phyloP scores from a whole-genome alignment of 2,797 vertebrate species.

The Enteromius treurensis region DNA sequence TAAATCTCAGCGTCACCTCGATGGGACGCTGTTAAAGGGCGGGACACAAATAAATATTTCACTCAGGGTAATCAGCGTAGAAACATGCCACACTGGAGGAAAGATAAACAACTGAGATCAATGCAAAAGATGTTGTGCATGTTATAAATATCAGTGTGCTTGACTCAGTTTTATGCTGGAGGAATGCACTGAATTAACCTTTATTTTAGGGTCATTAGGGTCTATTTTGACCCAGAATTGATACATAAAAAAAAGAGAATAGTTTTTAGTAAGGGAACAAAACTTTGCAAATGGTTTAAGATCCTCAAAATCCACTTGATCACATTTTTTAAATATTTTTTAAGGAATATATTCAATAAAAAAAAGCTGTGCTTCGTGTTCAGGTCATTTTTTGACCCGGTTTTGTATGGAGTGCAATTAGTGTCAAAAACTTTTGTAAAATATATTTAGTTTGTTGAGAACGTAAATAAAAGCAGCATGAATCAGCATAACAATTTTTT shows the following conservation, averaged over 20 bases:
- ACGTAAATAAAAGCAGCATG: not conserved
- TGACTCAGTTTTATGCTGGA: too few relatives aligned
- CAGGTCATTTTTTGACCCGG: not conserved
- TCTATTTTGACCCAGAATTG: not conserved
- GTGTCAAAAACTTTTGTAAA: not conserved
- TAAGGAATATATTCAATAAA: not conserved
- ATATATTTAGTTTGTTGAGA: not conserved
- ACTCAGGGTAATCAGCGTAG: slow-evolving; percentile 31
- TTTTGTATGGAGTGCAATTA: not conserved
- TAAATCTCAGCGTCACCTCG: slow-evolving; percentile 57
- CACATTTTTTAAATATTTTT: not conserved
- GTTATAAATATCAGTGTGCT: slow-evolving; percentile 12
- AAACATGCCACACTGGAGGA: not conserved
- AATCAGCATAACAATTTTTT: not conserved
- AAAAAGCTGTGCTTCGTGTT: not conserved
- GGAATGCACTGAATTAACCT: too few relatives aligned
- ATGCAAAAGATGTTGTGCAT: slow-evolving; percentile 37
- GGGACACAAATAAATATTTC: slow-evolving; percentile 41
- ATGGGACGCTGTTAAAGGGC: slow-evolving; percentile 36
- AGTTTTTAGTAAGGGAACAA: not conserved
- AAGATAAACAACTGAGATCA: slow-evolving; percentile 50
- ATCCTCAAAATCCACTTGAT: not conserved
- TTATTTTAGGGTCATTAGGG: not conserved
- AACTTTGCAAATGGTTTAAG: not conserved
- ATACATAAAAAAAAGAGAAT: not conserved